Evolutionary conservation across 2,113 vertebrate genomes (phyloP), one percentile per base, ranked within the genome.

Genomic region (Etheostoma spectabile): DNA sequence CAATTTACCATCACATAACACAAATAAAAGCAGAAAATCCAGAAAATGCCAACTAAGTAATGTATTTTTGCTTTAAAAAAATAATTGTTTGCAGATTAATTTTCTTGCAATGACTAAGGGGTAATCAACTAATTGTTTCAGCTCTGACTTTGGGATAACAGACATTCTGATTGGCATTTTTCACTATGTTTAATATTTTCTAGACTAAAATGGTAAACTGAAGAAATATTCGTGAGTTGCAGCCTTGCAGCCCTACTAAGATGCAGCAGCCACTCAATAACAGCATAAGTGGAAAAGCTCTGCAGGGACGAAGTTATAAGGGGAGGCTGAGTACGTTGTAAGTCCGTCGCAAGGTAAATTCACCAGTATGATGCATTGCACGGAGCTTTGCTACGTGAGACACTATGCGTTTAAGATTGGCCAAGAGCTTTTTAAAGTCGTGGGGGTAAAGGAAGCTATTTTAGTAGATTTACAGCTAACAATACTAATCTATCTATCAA

Each of bases 291-390:
- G 60, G 6, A 7, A 67, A 64, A 18, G 55, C 80, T 69, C 56
- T 77, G 85, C 72, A 67, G 76, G 67, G 19, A 77, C 46, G 12
- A 63, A 77, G 64, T 53, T 60, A 6, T 7, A 6, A 8, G 49
- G 35, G 62, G 24, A 38, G 56, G 56, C 30, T 74, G 69, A 74
- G 38, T 38, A 38, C 38, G 38, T 22, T 51, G 55, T 51, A 22
- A 46, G 48, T 42, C 38, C 2, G 8, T 22, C 51, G 68, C 60
- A 51, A 66, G 55, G 35, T 33, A 74, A 68, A 19, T 16, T 64
- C 71, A 49, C 8, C 22, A 38, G 33, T 10, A 53, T 12, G 33
- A 51, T 0, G 42, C 55, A 22, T 30, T 15, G 21, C 62, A 19
- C 60, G 13, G 27, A 55, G 68, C 24, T 42, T 42, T 42, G 8